Evolutionary conservation across 2,888 invertebrate genomes (phyloP), one percentile per base, ranked within the genome.

Genomic region (Seira musarum): DNA sequence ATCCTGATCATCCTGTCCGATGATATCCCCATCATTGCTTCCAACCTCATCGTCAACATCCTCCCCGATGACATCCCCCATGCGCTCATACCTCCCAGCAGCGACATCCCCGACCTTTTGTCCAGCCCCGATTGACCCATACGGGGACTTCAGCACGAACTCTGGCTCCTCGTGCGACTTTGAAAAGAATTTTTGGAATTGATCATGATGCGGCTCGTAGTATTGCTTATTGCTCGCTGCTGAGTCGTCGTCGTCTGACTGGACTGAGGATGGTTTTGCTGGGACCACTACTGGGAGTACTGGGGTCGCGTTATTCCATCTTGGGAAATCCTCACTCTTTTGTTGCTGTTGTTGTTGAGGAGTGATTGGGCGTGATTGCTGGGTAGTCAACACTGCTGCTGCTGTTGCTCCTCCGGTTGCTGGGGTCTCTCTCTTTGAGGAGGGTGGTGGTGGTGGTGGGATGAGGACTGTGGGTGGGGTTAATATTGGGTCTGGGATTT

Each of bases 111-210:
- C 64, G 40, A 66, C 57, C 24, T 94, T 71, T 95, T 94, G 89
- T 95, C 95, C 10, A 96, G 95, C 10, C 19, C 96, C 96, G 0
- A 96, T 96, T 15, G 66, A 66, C 19, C 73, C 73, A 35, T 73
- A 73, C 5, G 73, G 73, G 15, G 73, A 73, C 22, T 73, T 73
- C n/a, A 73, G 22, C 19, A 73, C 57, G 57, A 73, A 73, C 1
- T 72, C 72, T 25, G 21, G 65, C 1, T 73, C 73, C 17, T 73
- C 73, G 13, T 22, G 24, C 15, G 53, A 53, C n/a, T 53, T 53
- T 53, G 53, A 17, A 53, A 53, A 53, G 53, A 53, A 53, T 53
- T 53, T 53, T 3, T 15, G 19, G 53, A 53, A 53, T 15, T 15
- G n/a, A 53, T 53, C 53, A 13, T 53, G 53, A 15, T 63, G 72